Evolutionary conservation across 2,888 invertebrate species (phyloP), one percentile per base, ranked within the genome.

Genomic region (Phaedon cochleariae): DNA sequence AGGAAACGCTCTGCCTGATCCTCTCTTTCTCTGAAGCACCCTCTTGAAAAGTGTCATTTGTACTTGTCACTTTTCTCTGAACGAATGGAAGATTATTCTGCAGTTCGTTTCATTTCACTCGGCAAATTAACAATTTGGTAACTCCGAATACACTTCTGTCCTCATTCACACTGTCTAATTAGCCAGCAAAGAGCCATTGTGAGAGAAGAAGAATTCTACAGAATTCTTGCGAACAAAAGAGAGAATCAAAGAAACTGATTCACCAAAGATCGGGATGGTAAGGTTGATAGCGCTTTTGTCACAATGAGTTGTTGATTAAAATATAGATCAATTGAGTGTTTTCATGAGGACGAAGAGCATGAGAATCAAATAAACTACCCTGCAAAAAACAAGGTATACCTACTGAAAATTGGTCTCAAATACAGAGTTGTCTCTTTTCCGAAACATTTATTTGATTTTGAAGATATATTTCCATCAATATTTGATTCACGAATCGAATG

Each of bases 111-210:
- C 37, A 37, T 53, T 37, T 17, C 60, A 52, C 52, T 53, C 22
- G 34, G 15, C 12, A 45, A 52, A 60, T 60, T 60, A 60, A 60
- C 60, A 60, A 60, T 60, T 52, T 52, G 57, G 68, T 58, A 67
- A 64, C 64, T 61, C 59, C 58, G 68, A 68, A 68, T 68, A 65
- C 59, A 68, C 68, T 65, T 66, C 65, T 65, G 62, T 65, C 60
- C 59, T 61, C 62, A 59, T 61, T 58, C 55, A 37, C 52, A 48
- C 63, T 57, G 53, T 37, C 65, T 68, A 65, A 68, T 68, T 68
- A 65, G 54, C 58, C 22, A 37, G 17, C 57, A 26, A 45, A 57
- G 53, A 55, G 53, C 62, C 62, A 59, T 65, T 62, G 62, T 62
- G 49, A 21, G 59, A 63, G 66, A 55, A 20, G 57, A 60, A 63